Base-by-base conservation (phyloP, 2,888 invertebrate genomes). In the Idaea aversata region DNA sequence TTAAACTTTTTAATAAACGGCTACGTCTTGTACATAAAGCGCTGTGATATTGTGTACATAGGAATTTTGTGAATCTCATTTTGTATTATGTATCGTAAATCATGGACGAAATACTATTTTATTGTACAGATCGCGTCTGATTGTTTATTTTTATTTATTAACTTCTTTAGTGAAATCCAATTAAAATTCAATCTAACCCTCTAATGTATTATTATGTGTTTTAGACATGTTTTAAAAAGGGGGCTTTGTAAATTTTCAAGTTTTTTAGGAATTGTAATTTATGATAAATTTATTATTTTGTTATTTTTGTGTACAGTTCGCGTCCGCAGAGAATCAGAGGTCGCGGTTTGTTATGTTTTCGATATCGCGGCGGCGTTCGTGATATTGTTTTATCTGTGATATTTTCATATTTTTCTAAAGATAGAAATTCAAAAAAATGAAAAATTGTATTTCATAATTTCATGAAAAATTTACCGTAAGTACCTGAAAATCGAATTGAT, bases 1-100 rank as follows among this genome's bases (percentile, higher is more conserved):
- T 65, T 67, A 63, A 67, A 67, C 71, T 65, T 61, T 63, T 15
- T 63, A 62, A 65, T 7, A 13, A 61, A 62, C 65, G 10, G 34
- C 25, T 61, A 36, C 36, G 47, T 10, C 47, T 47, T 47, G 36
- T 69, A 69, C 71, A 66, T 71, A 47, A 47, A 13, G 47, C 47
- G 47, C 86, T 89, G 88, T 88, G 86, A 88, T 90, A 89, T 86
- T 86, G 83, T 90, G 90, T 86, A 90, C 79, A 88, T 85, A 87
- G 77, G 72, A 70, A 70, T 79, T 89, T 89, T 88, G 82, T 85
- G 74, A 86, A 83, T 78, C 80, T 74, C 81, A 78, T 86, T 85
- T 87, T 86, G 81, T 84, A 79, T 83, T 59, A 34, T 59, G 10
- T 72, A 83, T 80, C 82, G 63, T 78, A 85, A 89, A 91, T 91